Evolutionary conservation across 2,797 vertebrate genomes (phyloP).

Genomic region (Serranus cabrilla): DNA sequence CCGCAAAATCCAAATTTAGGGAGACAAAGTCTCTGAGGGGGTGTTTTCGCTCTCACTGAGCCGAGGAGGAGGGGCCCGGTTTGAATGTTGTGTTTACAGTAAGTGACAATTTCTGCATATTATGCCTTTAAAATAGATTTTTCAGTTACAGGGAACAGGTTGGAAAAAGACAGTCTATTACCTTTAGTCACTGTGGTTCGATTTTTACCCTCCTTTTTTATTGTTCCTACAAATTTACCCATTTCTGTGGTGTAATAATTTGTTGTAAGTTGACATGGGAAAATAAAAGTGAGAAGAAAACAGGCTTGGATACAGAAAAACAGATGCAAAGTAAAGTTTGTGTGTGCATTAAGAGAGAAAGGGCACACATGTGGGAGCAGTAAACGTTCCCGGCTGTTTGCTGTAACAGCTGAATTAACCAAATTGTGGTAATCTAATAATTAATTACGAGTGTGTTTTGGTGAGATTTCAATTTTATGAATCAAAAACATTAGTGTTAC

Average conservation of each 20-base stretch:
- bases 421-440: not conserved
- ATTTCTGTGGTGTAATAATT: not conserved
- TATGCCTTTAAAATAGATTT: too few relatives aligned
- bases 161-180: not conserved
- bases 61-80: too few relatives aligned
- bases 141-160: too few relatives aligned
- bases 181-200: not conserved
- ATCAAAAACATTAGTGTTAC: slow-evolving; percentile 6
- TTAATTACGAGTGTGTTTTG: not conserved
- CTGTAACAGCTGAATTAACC: slow-evolving; percentile 2
- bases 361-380: not conserved
- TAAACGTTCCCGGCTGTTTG: not conserved
- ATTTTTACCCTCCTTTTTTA: not conserved
- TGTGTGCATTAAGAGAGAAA: slow-evolving; percentile 3
- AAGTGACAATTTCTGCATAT: too few relatives aligned
- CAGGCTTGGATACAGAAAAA: not conserved
- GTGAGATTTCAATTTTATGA: slow-evolving; percentile 11
- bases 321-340: not conserved
- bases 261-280: too few relatives aligned
- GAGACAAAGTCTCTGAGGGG: too few relatives aligned
- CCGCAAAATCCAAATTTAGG: too few relatives aligned
- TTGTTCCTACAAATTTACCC: not conserved
- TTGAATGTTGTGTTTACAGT: too few relatives aligned
- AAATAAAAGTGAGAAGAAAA: not conserved
- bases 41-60: too few relatives aligned